Evolutionary conservation across 1,140 invertebrate genomes (phyloP), one percentile per base, ranked within the genome.

Genomic region (Bombus fervidus): DNA sequence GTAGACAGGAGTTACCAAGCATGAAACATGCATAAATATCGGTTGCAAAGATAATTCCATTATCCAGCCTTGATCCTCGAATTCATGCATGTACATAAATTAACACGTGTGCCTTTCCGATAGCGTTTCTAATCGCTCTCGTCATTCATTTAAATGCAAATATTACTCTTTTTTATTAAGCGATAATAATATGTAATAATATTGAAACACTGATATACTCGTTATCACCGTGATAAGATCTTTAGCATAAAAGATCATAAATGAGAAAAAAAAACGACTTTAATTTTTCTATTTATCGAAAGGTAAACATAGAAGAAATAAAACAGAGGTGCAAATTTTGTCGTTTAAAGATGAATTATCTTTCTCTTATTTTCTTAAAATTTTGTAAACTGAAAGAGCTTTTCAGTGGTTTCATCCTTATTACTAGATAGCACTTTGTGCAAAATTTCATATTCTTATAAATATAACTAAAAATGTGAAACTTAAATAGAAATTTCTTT

Each of bases 31-130:
- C 18, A 28, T 69, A 57, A 83, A 3, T 41, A 76, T 66, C 18
- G 18, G 15, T 3, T n/a, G 22, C 6, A 31, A n/a, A 15, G 12
- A 39, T 69, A 13, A 31, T 37, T n/a, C 47, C 31, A 2, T 0
- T 39, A n/a, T 62, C 39, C 43, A 22, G 10, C 43, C 43, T 76
- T 83, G 62, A 78, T 57, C n/a, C 39, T 69, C 37, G 57, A 69
- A 69, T 78, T 69, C 34, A 78, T 78, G 18, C 15, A 57, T 47
- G 59, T 69, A 28, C 2, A 43, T 43, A 13, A 69, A 31, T 69
- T 9, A 53, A 28, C 12, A 39, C n/a, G 39, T 28, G 59, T 25
- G 39, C 37, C n/a, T 41, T 62, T 62, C 12, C 28, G 28, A 62
- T 62, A n/a, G 28, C 28, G 59, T 62, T n/a, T n/a, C 59, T 62